Evolutionary conservation across 2,888 invertebrate genomes (phyloP), one percentile per base, ranked within the genome.

Genomic region (Acronicta aceris): DNA sequence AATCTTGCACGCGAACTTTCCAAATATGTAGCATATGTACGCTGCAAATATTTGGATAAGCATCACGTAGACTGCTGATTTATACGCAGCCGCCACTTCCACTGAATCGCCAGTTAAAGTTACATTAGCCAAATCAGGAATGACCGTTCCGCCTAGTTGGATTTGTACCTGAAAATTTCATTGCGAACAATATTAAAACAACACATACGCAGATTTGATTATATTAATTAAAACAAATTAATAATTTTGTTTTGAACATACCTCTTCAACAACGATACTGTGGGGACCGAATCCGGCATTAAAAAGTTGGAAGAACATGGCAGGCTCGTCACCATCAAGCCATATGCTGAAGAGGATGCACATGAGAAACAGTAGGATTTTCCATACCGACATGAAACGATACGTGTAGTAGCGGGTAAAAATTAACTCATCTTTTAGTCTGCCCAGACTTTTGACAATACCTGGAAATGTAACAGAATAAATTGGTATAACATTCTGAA

Each of bases 1-100:
- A 82, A 99, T 98, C 93, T 99, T 99, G 93, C 99, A 99, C 4
- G 98, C 98, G 77, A 99, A 99, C 93, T 99, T 99, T 71, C 98
- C 98, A 82, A 98, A 98, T 75, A 98, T 97, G 83, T 99, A 99
- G 80, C 98, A 98, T 51, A 98, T 94, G 83, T 98, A 98, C 5
- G 98, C 97, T 2, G 98, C 96, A 55, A 97, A 94, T 49, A 98
- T 95, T 91, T 98, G 98, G 41, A 98, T 95, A 9, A 98, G 88
- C 50, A 98, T 88, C 0, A 98, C 97, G 85, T 97, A 97, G 36
- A 97, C 90, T 0, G 97, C 96, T 0, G 97, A 96, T 84, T 96
- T 96, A 80, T 97, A 95, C 21, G 95, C 95, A 0, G 98, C 97
- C 48, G 96, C 95, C 10, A 97, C 95, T 71, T 96, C 96, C 2